Conservation (phyloP, 2,888 invertebrate genomes). For the Parnassius apollo region DNA sequence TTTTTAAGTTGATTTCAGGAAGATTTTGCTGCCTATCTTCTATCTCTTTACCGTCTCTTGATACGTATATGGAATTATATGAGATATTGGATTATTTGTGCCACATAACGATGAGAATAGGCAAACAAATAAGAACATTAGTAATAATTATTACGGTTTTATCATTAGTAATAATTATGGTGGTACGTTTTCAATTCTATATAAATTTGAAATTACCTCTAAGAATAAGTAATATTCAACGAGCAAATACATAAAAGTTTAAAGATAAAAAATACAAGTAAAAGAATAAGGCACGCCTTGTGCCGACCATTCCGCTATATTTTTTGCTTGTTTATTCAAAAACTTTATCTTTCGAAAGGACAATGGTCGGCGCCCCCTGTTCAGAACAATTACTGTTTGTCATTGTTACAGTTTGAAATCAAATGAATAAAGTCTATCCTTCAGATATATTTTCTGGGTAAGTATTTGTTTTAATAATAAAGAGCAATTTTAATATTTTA, state of each 20-base stretch:
- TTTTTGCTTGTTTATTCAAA: constrained; percentile 25
- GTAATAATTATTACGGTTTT: too few relatives aligned
- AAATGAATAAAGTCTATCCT: constrained; percentile 15
- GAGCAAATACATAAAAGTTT: constrained; percentile 19
- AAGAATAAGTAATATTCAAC: constrained; percentile 10
- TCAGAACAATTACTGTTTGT: constrained; percentile 8
- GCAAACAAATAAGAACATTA: too few relatives aligned
- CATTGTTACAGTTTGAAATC: constrained; percentile 20
- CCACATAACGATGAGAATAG: too few relatives aligned
- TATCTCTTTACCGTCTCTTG: too few relatives aligned
- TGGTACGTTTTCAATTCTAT: too few relatives aligned
- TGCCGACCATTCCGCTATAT: constrained; percentile 14
- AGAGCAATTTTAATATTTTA: too few relatives aligned
- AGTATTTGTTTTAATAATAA: not conserved
- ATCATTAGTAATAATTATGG: too few relatives aligned
- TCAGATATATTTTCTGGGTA: not conserved
- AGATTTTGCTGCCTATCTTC: too few relatives aligned
- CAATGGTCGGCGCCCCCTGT: constrained; percentile 18
- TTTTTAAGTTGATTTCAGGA: too few relatives aligned
- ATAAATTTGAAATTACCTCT: not conserved
- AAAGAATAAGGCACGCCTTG: constrained; percentile 13
- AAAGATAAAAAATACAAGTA: constrained; percentile 14
- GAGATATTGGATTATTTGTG: too few relatives aligned
- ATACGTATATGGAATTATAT: too few relatives aligned
- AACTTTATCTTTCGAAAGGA: constrained; percentile 25